phyloP scores from a whole-genome alignment of 2,888 invertebrate genomes.

The Amphiduros pacificus region DNA sequence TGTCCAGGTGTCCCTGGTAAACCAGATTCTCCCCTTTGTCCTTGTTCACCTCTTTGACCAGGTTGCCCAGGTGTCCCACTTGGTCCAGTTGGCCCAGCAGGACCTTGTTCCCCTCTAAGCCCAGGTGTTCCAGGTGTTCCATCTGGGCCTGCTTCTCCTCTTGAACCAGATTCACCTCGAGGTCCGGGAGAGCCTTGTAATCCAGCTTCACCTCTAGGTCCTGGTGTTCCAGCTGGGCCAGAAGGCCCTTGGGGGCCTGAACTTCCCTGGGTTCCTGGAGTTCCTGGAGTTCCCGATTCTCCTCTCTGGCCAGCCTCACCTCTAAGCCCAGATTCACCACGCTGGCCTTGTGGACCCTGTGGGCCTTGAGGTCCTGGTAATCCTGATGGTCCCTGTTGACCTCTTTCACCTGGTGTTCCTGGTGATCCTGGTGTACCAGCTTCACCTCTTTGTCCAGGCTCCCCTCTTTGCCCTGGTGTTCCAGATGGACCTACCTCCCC shows the following conservation, averaged over 20 bases:
- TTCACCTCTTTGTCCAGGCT: conserved; percentile 5
- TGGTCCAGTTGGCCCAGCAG: conserved; percentile 10
- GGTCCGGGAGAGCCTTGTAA: conserved; percentile 20
- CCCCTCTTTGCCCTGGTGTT: conserved; percentile 14
- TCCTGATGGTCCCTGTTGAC: conserved; percentile 3
- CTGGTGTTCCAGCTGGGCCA: conserved; percentile 16
- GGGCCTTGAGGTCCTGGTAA: conserved; percentile 1
- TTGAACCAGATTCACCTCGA: conserved; percentile 9
- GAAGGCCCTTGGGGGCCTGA: conserved; percentile 18
- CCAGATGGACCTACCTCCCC: conserved; percentile 14
- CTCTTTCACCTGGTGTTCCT: conserved; percentile 7
- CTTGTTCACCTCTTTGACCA: conserved; percentile 15
- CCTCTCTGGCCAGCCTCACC: conserved; percentile 19
- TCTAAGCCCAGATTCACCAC: conserved; percentile 10
- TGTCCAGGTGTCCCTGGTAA: conserved; percentile 1
- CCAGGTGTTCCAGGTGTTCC: conserved; percentile 26
- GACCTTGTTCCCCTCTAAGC: conserved; percentile 16
- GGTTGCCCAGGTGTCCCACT: conserved; percentile 11
- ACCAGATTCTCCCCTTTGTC: conserved; percentile 12
- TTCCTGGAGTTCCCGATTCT: conserved; percentile 16
- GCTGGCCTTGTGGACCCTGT: conserved; percentile 22
- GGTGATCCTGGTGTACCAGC: conserved; percentile 4
- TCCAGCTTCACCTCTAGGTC: conserved; percentile 8
- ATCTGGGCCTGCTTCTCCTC: conserved; percentile 11
- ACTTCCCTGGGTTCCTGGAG: conserved; percentile 18